phyloP scores from a whole-genome alignment of 2,888 invertebrate species.

The Pollenia labialis region DNA sequence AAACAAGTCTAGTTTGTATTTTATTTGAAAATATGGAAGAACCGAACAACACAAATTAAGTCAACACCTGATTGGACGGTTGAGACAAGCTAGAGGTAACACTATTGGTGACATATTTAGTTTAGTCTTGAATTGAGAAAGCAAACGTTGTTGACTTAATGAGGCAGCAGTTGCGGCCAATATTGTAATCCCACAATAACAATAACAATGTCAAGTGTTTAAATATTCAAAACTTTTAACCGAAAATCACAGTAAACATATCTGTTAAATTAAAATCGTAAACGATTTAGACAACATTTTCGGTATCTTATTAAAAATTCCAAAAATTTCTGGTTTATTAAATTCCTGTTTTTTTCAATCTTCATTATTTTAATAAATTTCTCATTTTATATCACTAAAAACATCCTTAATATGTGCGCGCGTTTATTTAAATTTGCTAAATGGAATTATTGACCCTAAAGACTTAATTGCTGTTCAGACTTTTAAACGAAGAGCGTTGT shows the following conservation, averaged over 20 bases:
- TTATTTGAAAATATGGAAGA: neutral
- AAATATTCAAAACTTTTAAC: conserved; percentile 33
- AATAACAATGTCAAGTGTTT: conserved; percentile 38
- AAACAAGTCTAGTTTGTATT: conserved; percentile 44
- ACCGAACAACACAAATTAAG: conserved; percentile 63
- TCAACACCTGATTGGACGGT: conserved; percentile 69
- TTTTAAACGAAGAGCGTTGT: neutral
- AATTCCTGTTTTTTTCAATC: neutral
- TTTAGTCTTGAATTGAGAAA: conserved; percentile 7
- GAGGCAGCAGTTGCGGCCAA: neutral
- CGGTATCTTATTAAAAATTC: conserved; percentile 34
- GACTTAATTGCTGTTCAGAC: conserved; percentile 15
- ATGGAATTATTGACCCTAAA: conserved; percentile 66
- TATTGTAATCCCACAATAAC: neutral
- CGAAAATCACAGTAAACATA: conserved; percentile 49
- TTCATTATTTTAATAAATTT: conserved; percentile 46
- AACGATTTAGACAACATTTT: conserved; percentile 33
- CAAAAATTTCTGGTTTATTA: conserved; percentile 18
- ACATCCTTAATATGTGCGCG: conserved; percentile 1
- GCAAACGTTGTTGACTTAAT: conserved; percentile 18
- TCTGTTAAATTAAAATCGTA: conserved; percentile 25
- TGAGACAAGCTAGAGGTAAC: conserved; percentile 64
- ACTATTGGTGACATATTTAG: conserved; percentile 70
- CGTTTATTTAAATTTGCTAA: conserved; percentile 27
- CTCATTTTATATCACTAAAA: conserved; percentile 41